Conservation (phyloP, 1,140 invertebrate genomes). For the Brachionus calyciflorus region DNA sequence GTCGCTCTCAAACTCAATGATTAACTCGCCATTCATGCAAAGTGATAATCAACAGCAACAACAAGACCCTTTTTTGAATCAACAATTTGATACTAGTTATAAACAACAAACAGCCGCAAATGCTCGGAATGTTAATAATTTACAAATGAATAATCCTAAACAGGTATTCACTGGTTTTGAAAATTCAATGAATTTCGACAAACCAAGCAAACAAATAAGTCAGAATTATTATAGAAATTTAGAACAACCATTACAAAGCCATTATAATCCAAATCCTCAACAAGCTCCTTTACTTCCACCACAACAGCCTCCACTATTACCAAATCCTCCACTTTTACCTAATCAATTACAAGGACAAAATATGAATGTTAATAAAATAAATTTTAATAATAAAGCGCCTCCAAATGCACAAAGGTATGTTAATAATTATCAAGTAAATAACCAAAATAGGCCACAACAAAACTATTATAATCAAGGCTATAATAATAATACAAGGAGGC, state of each 20-base stretch:
- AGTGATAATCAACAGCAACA: background rate
- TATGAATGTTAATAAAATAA: background rate
- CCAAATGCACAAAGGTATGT: background rate
- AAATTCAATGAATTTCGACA: background rate
- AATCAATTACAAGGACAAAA: background rate
- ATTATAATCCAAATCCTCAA: background rate
- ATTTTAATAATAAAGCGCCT: background rate
- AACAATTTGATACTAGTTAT: background rate
- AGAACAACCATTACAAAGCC: background rate
- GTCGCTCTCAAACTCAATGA: background rate
- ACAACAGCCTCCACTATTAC: background rate
- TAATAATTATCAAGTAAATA: background rate
- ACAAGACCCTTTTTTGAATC: background rate
- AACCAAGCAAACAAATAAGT: background rate
- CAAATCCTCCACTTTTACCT: background rate
- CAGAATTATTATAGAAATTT: conserved; percentile 3
- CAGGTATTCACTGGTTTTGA: background rate
- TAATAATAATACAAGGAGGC: background rate
- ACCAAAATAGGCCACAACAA: background rate
- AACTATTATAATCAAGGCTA: background rate
- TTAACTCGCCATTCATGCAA: background rate
- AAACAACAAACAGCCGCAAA: background rate
- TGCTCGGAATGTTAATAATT: background rate
- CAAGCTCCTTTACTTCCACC: background rate
- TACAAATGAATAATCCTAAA: background rate